Evolutionary conservation across 2,797 vertebrate species (phyloP).

Genomic region (Gambelia wislizenii): DNA sequence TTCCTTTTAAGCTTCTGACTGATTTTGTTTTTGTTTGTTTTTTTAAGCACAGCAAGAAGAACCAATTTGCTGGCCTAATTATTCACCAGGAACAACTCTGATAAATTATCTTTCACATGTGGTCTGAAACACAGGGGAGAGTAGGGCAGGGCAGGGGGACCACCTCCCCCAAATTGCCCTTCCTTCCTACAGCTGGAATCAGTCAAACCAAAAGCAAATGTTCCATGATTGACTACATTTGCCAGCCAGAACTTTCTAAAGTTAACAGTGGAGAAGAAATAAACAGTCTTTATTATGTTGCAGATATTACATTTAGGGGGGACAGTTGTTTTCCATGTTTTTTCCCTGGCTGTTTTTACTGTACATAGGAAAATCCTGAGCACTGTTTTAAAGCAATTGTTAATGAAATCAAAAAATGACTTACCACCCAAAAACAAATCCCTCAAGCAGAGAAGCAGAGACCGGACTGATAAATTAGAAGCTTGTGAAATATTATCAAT

Average conservation of each 20-base stretch:
- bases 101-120: not conserved
- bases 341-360: not conserved
- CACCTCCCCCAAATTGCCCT: not conserved
- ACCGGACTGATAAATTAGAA: not conserved
- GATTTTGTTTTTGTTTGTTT: not conserved
- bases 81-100: not conserved
- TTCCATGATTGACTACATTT: not conserved
- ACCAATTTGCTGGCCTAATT: not conserved
- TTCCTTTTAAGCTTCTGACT: not conserved
- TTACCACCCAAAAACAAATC: slow-evolving; percentile 11
- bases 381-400: slow-evolving; percentile 49
- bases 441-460: not conserved
- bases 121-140: not conserved
- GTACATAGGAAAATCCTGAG: too few relatives aligned
- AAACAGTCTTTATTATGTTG: not conserved
- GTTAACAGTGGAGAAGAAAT: not conserved
- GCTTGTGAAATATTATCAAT: not conserved
- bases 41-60: not conserved
- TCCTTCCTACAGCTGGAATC: not conserved
- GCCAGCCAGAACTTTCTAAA: not conserved
- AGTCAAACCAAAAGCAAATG: not conserved
- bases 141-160: not conserved
- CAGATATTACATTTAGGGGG: not conserved
- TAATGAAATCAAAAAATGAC: slow-evolving; percentile 46
- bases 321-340: not conserved